Evolutionary conservation across 2,113 vertebrate genomes (phyloP), one percentile per base, ranked within the genome.

Genomic region (Suncus etruscus): DNA sequence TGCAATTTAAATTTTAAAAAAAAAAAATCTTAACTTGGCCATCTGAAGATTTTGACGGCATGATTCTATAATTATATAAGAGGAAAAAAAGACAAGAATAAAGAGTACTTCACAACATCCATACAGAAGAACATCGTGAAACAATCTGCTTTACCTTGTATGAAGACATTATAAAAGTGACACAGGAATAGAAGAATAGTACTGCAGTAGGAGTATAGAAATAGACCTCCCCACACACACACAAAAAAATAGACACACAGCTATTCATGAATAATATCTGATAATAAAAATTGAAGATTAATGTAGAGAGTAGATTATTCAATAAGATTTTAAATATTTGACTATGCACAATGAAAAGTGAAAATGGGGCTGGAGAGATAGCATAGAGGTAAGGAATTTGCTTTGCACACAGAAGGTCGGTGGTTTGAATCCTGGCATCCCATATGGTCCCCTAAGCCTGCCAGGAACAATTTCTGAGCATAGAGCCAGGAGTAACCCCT

Each of bases 11-110:
- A 3, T 39, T 39, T 39, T 39, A 39, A 39, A 39, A 39, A n/a
- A n/a, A n/a, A n/a, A n/a, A n/a, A n/a, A n/a, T n/a, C n/a, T n/a
- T n/a, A n/a, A 50, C 4, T 48, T 15, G 24, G 45, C n/a, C 47
- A 81, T 82, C 24, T 54, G 81, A 82, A 89, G 16, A 82, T 50
- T 69, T 65, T 65, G 32, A 74, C 47, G 32, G 73, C 11, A 29
- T 58, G 24, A 84, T 45, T 84, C 68, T 73, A 73, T 58, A 84
- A 73, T 73, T 61, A 27, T 84, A 84, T 29, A 58, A 15, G 29
- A 39, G 22, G 58, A n/a, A n/a, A 72, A 82, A 80, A 82, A 58
- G 66, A 12, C 45, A 81, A 89, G 45, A 81, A 89, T 82, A 82
- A 82, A 81, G 68, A 73, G 63, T 72, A 45, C 31, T 84, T 84